A percentile compares a stretch with the other conserved stretches of the same genome.
phyloP scores from a whole-genome alignment of 2,797 vertebrate genomes.

The Acanthurus lineatus region DNA sequence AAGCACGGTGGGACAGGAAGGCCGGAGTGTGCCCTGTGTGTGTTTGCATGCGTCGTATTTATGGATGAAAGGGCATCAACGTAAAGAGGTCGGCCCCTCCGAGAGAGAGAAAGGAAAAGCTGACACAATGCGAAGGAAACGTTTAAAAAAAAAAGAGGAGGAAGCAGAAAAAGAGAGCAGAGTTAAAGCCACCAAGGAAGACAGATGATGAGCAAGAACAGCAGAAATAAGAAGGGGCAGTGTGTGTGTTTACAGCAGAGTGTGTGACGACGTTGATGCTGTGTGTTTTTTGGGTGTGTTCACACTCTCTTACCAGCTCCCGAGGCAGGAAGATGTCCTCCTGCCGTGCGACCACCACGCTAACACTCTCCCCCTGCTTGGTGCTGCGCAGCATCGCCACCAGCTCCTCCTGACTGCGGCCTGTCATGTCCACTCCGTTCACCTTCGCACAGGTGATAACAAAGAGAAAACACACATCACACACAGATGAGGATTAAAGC shows the following conservation, averaged over 20 bases:
- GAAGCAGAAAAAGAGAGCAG: neutral
- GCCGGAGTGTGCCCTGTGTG: conserved; percentile 42
- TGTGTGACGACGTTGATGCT: conserved; percentile 4
- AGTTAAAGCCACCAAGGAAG: neutral
- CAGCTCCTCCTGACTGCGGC: conserved; percentile 93
- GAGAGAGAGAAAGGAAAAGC: conserved; percentile 9
- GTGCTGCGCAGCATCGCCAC: conserved; percentile 96
- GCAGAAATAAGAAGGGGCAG: conserved; percentile 1
- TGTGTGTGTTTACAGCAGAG: neutral
- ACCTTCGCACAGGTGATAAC: conserved; percentile 81
- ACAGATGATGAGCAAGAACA: neutral
- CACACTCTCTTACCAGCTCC: conserved; percentile 88
- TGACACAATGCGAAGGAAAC: conserved; percentile 51
- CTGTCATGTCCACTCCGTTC: conserved; percentile 91
- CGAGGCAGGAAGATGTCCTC: conserved; percentile 92
- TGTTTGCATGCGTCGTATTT: conserved; percentile 39
- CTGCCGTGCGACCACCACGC: conserved; percentile 89
- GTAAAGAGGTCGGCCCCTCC: conserved; percentile 9
- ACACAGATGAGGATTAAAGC: conserved; percentile 32
- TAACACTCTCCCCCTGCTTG: conserved; percentile 91
- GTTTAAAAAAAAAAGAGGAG: conserved; percentile 47
- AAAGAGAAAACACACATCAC: neutral
- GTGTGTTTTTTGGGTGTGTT: conserved; percentile 7
- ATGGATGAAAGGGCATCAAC: conserved; percentile 13
- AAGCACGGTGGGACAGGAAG: conserved; percentile 64